Evolutionary conservation across 37 sponge, comb jelly and placozoan species (phyloP), one percentile per base, ranked within the genome.

Genomic region (Agelas oroides): DNA sequence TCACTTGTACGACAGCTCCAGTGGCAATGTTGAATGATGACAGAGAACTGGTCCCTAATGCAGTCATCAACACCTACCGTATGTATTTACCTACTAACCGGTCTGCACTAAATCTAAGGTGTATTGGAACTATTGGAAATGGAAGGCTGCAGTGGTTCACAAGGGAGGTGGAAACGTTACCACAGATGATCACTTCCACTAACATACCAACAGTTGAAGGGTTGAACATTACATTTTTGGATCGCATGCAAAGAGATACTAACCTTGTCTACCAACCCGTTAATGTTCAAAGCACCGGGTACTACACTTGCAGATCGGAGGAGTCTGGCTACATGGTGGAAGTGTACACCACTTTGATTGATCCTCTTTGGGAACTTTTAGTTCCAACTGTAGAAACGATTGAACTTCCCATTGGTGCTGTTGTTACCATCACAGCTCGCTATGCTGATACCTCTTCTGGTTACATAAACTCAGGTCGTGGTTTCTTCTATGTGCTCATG

Each of bases 11-110:
- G 8, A 30, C 32, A 76, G 79, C 33, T 63, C 79, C 79, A 20
- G 79, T 79, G 5, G n/a, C 66, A 25, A 6, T 79, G 5, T 37
- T 61, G 46, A 79, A 79, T 41, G 6, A 79, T 35, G 64, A 62
- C n/a, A 59, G 40, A 16, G 79, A 64, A 67, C 23, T 79, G 30
- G 19, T 31, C 5, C 40, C 65, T 5, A 1, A 63, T 37, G 38
- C 79, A n/a, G 46, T 79, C 79, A 79, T 79, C 64, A 79, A 79
- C 67, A 24, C 15, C 17, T 76, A 28, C 60, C 1, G 61, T 2
- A 28, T 15, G 14, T 76, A 14, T 17, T 15, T 46, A 5, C 25
- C 25, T 15, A 30, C 28, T 11, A 33, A 76, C 39, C n/a, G 14
- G 16, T 17, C 71, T 6, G 11, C 19, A 27, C 79, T 79, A 6